phyloP scores from a whole-genome alignment of 2,113 vertebrate genomes.

The Nettapus auritus region DNA sequence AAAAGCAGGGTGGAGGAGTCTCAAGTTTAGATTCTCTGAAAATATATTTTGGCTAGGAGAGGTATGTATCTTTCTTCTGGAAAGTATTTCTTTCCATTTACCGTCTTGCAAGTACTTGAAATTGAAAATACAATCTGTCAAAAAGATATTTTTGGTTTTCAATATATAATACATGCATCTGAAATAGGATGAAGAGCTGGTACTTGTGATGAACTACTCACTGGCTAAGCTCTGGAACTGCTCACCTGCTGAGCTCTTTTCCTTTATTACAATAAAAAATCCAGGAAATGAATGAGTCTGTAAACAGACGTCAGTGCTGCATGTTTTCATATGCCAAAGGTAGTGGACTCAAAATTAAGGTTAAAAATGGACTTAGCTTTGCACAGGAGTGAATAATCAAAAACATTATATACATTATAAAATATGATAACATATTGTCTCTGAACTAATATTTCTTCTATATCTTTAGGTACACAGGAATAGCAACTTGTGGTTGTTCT shows the following conservation, averaged over 20 bases:
- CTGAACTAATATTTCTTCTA: conserved; percentile 47
- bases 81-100: neutral
- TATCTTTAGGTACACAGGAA: conserved; percentile 31
- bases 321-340: neutral
- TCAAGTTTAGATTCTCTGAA: neutral
- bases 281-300: neutral
- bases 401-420: neutral
- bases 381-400: neutral
- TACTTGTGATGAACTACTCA: neutral
- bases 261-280: neutral
- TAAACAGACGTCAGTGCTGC: neutral
- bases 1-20: neutral
- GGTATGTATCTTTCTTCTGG: neutral
- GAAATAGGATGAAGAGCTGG: neutral
- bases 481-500: conserved; percentile 25
- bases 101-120: conserved; percentile 4
- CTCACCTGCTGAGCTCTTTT: neutral
- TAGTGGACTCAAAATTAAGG: neutral
- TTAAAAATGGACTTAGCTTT: neutral
- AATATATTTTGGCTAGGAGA: conserved; percentile 21
- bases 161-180: neutral
- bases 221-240: neutral
- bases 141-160: neutral
- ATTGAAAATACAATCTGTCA: neutral
- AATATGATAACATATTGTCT: neutral